Base-by-base conservation (phyloP, 2,888 invertebrate species). In the Noctua pronuba region DNA sequence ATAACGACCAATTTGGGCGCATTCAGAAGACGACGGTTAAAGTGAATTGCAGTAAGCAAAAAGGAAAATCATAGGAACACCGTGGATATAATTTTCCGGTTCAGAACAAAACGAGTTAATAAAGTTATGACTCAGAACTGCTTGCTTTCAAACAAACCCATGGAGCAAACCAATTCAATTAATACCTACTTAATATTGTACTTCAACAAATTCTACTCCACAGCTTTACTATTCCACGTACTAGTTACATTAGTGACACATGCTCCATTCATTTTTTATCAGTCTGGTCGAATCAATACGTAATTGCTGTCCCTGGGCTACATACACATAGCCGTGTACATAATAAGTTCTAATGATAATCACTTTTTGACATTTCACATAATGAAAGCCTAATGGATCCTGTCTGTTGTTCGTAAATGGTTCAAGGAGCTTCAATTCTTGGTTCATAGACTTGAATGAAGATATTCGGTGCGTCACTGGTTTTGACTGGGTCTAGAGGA, bases 281-380 rank as follows among this genome's bases (percentile, higher is more conserved):
- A 31, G 62, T 64, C 10, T 60, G 77, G 74, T 82, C 46, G 35
- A 85, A 83, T 82, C 83, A 85, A 83, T 83, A 83, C 67, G 58
- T 71, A 85, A 74, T 74, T 71, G 58, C 44, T 46, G 73, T 52
- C 77, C 77, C 65, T 76, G 82, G 62, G 18, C 55, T 35, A 55
- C 16, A 58, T 49, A 55, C 16, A 60, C 44, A 65, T 58, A 4
- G 38, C n/a, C 18, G 28, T 35, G 41, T 44, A 38, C 11, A 41
- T 24, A 44, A 49, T 52, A 55, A 46, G 55, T 38, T 49, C 35
- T 80, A 84, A 75, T 85, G 82, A 82, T 85, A 60, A 82, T 85
- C 62, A 71, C 58, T 44, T 31, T 69, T 66, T 68, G 52, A n/a
- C 55, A 41, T 73, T 62, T 49, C 31, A 38, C 35, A 46, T 73